Conservation (phyloP, 2,797 vertebrate species). For the Fringilla coelebs region DNA sequence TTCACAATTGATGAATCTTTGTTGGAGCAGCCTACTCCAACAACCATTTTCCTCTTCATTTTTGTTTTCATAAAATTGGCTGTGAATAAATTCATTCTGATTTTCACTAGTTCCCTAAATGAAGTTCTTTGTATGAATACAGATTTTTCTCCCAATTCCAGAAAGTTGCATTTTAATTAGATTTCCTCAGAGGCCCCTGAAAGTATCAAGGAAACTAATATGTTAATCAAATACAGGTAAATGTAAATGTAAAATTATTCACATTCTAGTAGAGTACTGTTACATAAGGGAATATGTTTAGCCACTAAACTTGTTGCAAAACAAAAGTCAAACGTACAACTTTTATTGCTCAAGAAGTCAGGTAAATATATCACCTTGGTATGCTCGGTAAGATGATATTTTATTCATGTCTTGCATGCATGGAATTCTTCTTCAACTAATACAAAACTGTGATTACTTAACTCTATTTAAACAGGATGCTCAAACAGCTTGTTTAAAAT, state of each 20-base stretch:
- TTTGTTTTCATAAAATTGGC: background rate
- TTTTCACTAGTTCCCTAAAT: background rate
- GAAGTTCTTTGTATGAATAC: background rate
- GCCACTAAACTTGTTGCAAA: background rate
- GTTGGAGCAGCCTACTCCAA: background rate
- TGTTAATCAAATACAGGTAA: background rate
- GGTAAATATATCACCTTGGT: background rate
- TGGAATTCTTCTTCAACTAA: conserved; percentile 60
- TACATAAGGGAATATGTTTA: background rate
- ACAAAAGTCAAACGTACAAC: background rate
- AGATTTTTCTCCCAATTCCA: background rate
- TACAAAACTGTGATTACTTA: conserved; percentile 70
- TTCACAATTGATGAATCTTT: background rate
- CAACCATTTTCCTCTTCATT: background rate
- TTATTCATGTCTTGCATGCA: conserved; percentile 14
- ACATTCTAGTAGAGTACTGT: background rate
- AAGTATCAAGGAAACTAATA: background rate
- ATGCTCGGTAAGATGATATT: conserved; percentile 34
- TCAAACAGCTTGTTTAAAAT: conserved; percentile 90
- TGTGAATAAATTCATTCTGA: background rate
- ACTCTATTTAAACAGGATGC: conserved; percentile 88
- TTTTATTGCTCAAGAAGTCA: background rate
- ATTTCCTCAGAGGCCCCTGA: background rate
- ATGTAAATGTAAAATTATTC: background rate
- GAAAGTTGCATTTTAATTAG: background rate